phyloP scores from a whole-genome alignment of 2,888 invertebrate genomes.

The Catocala nupta region DNA sequence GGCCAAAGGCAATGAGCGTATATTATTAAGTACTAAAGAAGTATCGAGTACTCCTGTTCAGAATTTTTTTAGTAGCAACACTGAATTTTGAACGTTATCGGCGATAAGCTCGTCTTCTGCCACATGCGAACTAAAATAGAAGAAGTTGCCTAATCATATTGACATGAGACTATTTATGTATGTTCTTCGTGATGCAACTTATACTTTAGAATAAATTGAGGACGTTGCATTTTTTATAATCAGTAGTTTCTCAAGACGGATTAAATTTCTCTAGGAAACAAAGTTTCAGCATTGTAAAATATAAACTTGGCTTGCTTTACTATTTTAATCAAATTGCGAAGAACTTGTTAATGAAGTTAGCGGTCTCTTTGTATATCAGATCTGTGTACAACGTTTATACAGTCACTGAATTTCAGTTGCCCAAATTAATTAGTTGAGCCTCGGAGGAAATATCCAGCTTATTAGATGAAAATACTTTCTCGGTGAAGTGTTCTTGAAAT shows the following conservation, averaged over 20 bases:
- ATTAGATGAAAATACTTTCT: constrained; percentile 16
- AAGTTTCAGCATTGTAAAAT: constrained; percentile 10
- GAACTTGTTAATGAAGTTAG: constrained; percentile 42
- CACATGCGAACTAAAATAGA: no score
- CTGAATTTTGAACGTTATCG: no score
- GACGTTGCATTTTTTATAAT: neutral
- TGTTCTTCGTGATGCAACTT: neutral
- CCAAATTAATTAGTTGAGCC: constrained; percentile 40
- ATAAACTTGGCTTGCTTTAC: constrained; percentile 31
- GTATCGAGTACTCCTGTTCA: no score
- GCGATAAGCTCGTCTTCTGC: no score
- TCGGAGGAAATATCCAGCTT: constrained; percentile 17
- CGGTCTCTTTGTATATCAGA: constrained; percentile 41
- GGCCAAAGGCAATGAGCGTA: no score
- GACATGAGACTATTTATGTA: no score
- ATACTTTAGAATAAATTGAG: neutral
- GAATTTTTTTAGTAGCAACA: no score
- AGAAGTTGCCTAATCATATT: no score
- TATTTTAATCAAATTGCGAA: constrained; percentile 47
- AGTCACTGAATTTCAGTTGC: constrained; percentile 29
- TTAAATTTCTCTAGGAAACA: neutral
- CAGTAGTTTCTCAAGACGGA: neutral
- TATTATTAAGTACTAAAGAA: no score
- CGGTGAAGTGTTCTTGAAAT: constrained; percentile 3
- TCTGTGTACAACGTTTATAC: constrained; percentile 31